A percentile compares a stretch with the other conserved stretches of the same genome.
These are phyloP conservation scores for Phyllopteryx taeniolatus DNA, from an alignment of 2,113 vertebrate genomes.

Conservation along the genomic window DNA sequence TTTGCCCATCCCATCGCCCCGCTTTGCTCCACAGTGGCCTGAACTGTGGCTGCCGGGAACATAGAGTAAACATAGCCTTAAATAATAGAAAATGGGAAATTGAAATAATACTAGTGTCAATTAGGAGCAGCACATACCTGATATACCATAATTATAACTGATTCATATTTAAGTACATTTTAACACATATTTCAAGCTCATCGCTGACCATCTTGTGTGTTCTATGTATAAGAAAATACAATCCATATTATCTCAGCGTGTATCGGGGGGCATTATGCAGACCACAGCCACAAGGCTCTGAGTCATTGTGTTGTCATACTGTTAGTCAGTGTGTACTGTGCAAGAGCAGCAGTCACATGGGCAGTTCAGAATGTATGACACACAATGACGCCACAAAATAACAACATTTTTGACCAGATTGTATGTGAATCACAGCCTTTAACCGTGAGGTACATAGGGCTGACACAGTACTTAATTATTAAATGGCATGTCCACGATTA, in stretches of 20 bases:
- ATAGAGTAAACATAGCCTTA: too few species aligned
- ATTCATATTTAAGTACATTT: background rate
- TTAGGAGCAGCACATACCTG: background rate
- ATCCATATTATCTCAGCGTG: background rate
- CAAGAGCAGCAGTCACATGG: slow-evolving; percentile 56
- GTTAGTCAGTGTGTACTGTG: slow-evolving; percentile 63
- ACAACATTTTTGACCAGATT: slow-evolving; percentile 34
- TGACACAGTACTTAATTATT: background rate
- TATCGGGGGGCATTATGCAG: slow-evolving; percentile 33
- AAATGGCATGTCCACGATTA: background rate
- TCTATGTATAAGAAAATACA: background rate
- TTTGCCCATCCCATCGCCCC: background rate
- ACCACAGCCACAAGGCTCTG: slow-evolving; percentile 51
- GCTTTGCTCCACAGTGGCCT: too few species aligned
- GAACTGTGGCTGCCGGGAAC: too few species aligned
- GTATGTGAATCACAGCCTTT: slow-evolving; percentile 35
- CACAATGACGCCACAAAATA: slow-evolving; percentile 32
- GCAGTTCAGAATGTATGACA: slow-evolving; percentile 60
- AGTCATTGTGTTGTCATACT: slow-evolving; percentile 59
- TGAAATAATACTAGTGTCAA: background rate
- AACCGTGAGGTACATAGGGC: background rate
- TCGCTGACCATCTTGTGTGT: background rate
- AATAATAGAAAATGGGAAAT: too few species aligned
- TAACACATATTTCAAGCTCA: background rate
- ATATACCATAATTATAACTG: background rate